Base-by-base conservation (phyloP, 2,797 vertebrate genomes). In the Tokudaia tokunoshimensis region DNA sequence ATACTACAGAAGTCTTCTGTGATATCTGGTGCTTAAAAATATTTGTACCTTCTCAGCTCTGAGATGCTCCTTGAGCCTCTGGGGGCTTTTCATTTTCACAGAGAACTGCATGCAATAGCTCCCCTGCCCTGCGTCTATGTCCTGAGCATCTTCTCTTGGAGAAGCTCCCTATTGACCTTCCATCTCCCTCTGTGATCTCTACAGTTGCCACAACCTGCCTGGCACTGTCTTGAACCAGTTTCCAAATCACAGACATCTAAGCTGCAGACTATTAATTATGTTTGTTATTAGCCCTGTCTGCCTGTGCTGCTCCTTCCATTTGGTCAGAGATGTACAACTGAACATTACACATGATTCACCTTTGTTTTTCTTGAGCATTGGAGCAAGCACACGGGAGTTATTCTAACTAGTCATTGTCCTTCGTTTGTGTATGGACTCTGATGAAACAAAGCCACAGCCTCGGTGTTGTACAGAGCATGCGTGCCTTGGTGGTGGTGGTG, bases 171-270 rank as follows among this genome's bases (percentile, higher is more conserved):
- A n/a, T 75, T 63, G 67, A n/a, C 82, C 34, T 96, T 80, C 37
- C 13, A 29, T 91, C 70, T 91, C 63, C 47, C 94, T 89, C 84
- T 31, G 29, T 82, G 91, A 93, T 89, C 78, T 34, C 9, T n/a
- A 76, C 34, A 15, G 50, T 91, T 85, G 89, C 81, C 89, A 88
- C 85, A n/a, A 94, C 95, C 86, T 94, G 67, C 91, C 89, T 93
- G 92, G 63, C 52, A 96, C 83, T 20, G 86, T 94, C 94, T 97
- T 96, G 91, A 95, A 65, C 93, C 93, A 92, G 97, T 96, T 96
- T 96, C 97, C 6, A 15, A 92, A 76, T 72, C 96, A 94, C 80
- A 92, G 83, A 92, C 92, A 95, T 97, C 82, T 92, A 94, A 82
- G 65, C 92, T 91, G 83, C n/a, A 97, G 90, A 84, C 83, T 92